Evolutionary conservation across 1,140 invertebrate genomes (phyloP).

Genomic region (Drosophila eugracilis): DNA sequence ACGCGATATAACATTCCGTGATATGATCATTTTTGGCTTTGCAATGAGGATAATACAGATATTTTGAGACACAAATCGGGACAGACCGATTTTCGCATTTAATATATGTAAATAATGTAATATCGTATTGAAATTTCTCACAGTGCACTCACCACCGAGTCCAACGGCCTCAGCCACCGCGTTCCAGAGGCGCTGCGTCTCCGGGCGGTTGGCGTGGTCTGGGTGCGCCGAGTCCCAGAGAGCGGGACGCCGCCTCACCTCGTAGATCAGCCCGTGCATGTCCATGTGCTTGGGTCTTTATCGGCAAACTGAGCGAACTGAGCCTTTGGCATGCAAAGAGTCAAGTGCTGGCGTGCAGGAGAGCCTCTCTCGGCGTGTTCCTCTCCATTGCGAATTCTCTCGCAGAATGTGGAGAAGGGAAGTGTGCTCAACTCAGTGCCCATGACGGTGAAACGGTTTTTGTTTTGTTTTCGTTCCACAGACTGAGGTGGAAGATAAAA

Average conservation of each 20-base stretch:
- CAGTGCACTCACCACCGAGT: conserved; percentile 57
- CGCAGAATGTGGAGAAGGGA: conserved; percentile 4
- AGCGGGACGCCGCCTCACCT: conserved; percentile 65
- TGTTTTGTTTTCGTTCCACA: neutral
- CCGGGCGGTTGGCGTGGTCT: conserved; percentile 65
- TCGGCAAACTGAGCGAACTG: conserved; percentile 56
- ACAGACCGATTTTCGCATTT: too few relatives aligned
- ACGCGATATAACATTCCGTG: too few relatives aligned
- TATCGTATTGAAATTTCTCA: too few relatives aligned
- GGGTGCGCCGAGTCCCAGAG: conserved; percentile 67
- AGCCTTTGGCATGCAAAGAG: conserved; percentile 25
- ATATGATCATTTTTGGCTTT: too few relatives aligned
- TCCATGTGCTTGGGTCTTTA: conserved; percentile 76
- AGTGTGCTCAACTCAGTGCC: neutral
- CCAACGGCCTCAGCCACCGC: conserved; percentile 51
- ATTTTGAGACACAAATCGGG: too few relatives aligned
- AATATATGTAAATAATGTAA: too few relatives aligned
- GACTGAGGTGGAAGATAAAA: too few relatives aligned
- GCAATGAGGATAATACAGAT: too few relatives aligned
- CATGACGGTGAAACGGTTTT: neutral
- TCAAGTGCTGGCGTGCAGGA: conserved; percentile 26
- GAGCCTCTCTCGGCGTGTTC: conserved; percentile 3
- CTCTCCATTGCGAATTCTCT: conserved; percentile 9
- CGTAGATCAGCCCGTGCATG: conserved; percentile 73
- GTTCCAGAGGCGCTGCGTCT: conserved; percentile 59